Conservation (phyloP, 2,888 invertebrate species). For the Cantharis nigra region DNA sequence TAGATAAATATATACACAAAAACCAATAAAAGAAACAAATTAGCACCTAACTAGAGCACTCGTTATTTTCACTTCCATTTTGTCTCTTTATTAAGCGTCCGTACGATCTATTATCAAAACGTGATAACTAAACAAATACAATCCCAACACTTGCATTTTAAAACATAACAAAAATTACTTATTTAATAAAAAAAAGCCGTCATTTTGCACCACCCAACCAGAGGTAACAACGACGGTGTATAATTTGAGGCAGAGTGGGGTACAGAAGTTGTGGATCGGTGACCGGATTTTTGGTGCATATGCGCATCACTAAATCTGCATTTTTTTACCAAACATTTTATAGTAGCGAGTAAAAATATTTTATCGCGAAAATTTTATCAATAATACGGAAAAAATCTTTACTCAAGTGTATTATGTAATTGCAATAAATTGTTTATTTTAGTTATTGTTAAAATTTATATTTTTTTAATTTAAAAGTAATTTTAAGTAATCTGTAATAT, state of each 20-base stretch:
- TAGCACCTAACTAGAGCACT: slow-evolving; percentile 19
- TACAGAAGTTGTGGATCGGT: slow-evolving; percentile 34
- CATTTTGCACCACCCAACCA: slow-evolving; percentile 42
- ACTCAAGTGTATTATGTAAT: not conserved
- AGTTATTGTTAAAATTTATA: not conserved
- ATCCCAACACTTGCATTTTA: slow-evolving; percentile 10
- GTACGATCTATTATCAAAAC: not conserved
- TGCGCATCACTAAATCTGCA: slow-evolving; percentile 15
- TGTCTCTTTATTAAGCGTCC: not conserved
- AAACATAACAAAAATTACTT: slow-evolving; percentile 8
- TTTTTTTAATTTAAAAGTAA: not conserved
- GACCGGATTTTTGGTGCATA: slow-evolving; percentile 37
- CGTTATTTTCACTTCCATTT: slow-evolving; percentile 16
- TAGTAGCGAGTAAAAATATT: not conserved
- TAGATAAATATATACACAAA: slow-evolving; percentile 29
- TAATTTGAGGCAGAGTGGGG: slow-evolving; percentile 36
- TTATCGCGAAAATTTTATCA: not conserved
- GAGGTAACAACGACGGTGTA: slow-evolving; percentile 41
- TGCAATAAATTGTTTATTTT: not conserved
- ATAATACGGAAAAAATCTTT: not conserved
- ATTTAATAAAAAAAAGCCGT: slow-evolving; percentile 14
- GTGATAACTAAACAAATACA: not conserved
- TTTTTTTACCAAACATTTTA: not conserved
- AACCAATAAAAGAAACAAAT: slow-evolving; percentile 11
- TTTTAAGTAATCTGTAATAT: not conserved